These are phyloP conservation scores for Eupithecia abbreviata DNA, from an alignment of 2,888 invertebrate species.

Conservation along the genomic window DNA sequence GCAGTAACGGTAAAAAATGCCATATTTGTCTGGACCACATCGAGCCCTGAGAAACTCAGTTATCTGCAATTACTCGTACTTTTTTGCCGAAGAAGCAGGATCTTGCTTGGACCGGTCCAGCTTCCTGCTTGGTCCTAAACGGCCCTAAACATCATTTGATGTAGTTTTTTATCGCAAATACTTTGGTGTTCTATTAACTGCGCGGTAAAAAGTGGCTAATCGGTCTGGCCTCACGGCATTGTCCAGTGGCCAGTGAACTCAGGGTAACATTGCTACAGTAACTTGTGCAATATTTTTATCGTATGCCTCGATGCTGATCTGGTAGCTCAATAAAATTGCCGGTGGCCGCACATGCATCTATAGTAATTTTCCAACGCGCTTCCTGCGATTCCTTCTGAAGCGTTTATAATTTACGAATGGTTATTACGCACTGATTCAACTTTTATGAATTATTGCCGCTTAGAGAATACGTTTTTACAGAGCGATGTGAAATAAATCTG, in stretches of 20 bases:
- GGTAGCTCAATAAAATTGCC: constrained; percentile 27
- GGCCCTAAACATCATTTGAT: constrained; percentile 63
- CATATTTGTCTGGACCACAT: constrained; percentile 53
- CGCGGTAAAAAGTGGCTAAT: constrained; percentile 56
- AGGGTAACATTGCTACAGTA: constrained; percentile 24
- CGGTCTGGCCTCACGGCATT: constrained; percentile 49
- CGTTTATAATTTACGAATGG: constrained; percentile 44
- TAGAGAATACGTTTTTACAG: constrained; percentile 22
- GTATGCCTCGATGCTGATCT: constrained; percentile 19
- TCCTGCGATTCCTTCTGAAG: constrained; percentile 44
- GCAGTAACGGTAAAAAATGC: constrained; percentile 56
- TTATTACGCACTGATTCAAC: constrained; percentile 53
- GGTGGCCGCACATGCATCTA: constrained; percentile 52
- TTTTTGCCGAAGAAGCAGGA: constrained; percentile 61
- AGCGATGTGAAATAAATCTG: constrained; percentile 18
- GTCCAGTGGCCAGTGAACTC: constrained; percentile 55
- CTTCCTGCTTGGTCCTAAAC: constrained; percentile 77
- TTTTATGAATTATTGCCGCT: constrained; percentile 49
- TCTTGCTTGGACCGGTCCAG: constrained; percentile 61
- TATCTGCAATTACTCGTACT: constrained; percentile 57
- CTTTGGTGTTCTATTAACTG: constrained; percentile 45
- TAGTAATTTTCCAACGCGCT: constrained; percentile 47
- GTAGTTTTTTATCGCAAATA: constrained; percentile 62
- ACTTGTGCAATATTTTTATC: constrained; percentile 27
- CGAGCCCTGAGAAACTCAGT: constrained; percentile 58